These are phyloP conservation scores for Apamea epomidion DNA, from an alignment of 2,888 invertebrate species.

Conservation along the genomic window DNA sequence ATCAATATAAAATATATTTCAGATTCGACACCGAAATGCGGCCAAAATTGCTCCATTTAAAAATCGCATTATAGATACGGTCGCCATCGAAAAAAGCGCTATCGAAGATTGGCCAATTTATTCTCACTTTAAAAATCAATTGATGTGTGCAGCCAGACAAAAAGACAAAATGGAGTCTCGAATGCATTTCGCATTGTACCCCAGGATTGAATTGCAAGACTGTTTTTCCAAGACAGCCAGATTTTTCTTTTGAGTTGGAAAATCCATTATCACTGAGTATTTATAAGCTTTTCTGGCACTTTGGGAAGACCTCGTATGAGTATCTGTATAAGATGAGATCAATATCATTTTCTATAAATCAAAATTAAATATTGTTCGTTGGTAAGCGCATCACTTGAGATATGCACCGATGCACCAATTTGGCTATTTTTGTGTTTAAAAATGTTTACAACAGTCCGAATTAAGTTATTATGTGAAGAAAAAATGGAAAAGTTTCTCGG, in stretches of 20 bases:
- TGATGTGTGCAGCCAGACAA: conserved; percentile 62
- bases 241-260: conserved; percentile 38
- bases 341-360: neutral
- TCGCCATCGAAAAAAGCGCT: conserved; percentile 49
- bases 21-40: conserved; percentile 7
- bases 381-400: neutral
- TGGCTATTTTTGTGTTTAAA: too few relatives aligned
- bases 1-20: conserved; percentile 17
- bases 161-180: conserved; percentile 63
- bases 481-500: neutral
- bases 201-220: conserved; percentile 58
- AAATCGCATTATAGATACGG: conserved; percentile 40
- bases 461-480: neutral
- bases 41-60: conserved; percentile 34
- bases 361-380: neutral
- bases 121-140: conserved; percentile 67
- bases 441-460: neutral
- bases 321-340: neutral
- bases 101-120: conserved; percentile 64
- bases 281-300: conserved; percentile 11
- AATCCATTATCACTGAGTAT: conserved; percentile 44
- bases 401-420: too few relatives aligned
- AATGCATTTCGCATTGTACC: conserved; percentile 62
- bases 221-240: conserved; percentile 50
- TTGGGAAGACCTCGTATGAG: conserved; percentile 2